Base-by-base conservation (phyloP, 2,888 invertebrate genomes). In the Synanthedon formicaeformis region DNA sequence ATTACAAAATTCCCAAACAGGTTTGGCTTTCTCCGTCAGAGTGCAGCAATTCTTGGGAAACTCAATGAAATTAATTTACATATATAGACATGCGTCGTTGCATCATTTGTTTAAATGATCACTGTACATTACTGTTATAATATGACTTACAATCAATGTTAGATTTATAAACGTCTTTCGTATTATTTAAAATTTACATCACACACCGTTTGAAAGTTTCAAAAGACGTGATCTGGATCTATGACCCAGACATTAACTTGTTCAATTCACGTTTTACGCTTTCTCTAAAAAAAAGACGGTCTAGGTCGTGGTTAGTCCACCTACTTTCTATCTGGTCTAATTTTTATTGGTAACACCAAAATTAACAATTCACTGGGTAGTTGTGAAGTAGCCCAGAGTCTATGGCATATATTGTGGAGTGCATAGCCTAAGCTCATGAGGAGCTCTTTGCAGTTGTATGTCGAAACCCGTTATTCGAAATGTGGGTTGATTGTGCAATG, bases 41-140 rank as follows among this genome's bases (percentile, higher is more conserved):
- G 69, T 66, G 69, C 66, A 67, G 66, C 63, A 62, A 69, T 66
- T 67, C 69, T 78, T 76, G 74, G 71, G 77, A 77, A 78, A 78
- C 71, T 60, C 61, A 63, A 72, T 66, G 63, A 70, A 67, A 69
- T 67, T 66, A 63, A 77, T 78, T 72, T 66, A 68, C 73, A 76
- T 74, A 59, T 72, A 23, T 66, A 68, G 71, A 74, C 73, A 59
- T 57, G 58, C 55, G 56, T 62, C 51, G 48, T 54, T 58, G 58
- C 59, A 55, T 61, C 64, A 60, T 41, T 57, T 50, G 50, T 61
- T 59, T 52, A 40, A 16, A 23, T 53, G 23, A 34, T 34, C 34
- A 34, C 34, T 48, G 23, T 49, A 49, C 49, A 16, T 16, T 3
- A 23, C 34, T 16, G 16, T 16, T 23, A 23, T n/a, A n/a, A n/a